phyloP scores from a whole-genome alignment of 2,797 vertebrate species.

The Brotula barbata region DNA sequence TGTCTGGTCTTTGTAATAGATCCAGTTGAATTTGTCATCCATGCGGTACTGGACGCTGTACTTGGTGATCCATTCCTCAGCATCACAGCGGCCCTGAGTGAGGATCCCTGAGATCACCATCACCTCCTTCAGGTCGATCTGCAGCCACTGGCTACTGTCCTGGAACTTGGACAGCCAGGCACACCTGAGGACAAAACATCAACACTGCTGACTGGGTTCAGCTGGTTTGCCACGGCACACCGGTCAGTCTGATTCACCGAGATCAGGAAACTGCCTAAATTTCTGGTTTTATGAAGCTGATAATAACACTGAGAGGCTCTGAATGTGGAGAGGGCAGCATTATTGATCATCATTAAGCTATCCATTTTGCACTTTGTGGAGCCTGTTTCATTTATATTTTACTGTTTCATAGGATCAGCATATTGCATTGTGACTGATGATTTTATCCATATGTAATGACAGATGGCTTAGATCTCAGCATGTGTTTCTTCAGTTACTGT shows the following conservation, averaged over 20 bases:
- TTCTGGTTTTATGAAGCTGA: neutral
- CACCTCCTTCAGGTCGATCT: conserved; percentile 91
- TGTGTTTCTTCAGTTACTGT: neutral
- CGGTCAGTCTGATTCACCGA: neutral
- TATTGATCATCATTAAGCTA: neutral
- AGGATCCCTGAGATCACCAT: conserved; percentile 93
- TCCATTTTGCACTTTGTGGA: neutral
- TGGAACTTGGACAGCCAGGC: conserved; percentile 98
- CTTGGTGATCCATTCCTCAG: conserved; percentile 98
- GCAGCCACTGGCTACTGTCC: conserved; percentile 94
- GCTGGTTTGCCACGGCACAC: neutral
- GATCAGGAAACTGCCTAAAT: neutral
- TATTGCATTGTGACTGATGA: neutral
- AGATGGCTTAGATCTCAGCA: neutral
- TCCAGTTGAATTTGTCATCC: conserved; percentile 90
- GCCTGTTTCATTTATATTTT: neutral
- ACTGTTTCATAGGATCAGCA: neutral
- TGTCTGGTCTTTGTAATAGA: conserved; percentile 98
- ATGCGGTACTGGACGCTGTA: conserved; percentile 93
- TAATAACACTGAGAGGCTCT: neutral
- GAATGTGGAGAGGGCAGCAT: neutral
- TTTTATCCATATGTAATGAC: neutral
- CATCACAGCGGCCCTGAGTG: conserved; percentile 94
- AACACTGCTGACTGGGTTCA: neutral
- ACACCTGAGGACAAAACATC: conserved; percentile 80